Conservation (phyloP, 2,113 vertebrate genomes). For the Prolemur simus region DNA sequence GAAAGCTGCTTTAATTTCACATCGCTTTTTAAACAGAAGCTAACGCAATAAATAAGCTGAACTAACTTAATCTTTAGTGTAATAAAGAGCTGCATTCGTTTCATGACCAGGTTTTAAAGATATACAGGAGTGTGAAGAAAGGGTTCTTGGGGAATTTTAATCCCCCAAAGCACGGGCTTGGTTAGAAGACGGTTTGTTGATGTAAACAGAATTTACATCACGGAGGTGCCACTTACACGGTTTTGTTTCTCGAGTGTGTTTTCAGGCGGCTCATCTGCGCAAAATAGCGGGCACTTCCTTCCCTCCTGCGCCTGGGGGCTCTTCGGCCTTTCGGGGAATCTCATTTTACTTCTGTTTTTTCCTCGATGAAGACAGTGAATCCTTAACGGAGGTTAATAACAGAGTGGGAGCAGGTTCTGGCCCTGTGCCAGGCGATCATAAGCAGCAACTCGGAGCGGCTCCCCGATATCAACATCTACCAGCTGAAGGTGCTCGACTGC, state of each 20-base stretch:
- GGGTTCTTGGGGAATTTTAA: background rate
- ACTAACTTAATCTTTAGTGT: background rate
- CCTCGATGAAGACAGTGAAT: conserved; percentile 57
- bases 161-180: background rate
- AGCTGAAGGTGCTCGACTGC: conserved; percentile 91
- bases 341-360: conserved; percentile 59
- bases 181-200: conserved; percentile 50
- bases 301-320: conserved; percentile 34
- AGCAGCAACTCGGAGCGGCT: conserved; percentile 73
- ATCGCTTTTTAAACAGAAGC: background rate
- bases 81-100: background rate
- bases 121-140: background rate
- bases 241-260: conserved; percentile 64
- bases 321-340: conserved; percentile 25
- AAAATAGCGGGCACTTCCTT: conserved; percentile 8
- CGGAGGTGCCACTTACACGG: conserved; percentile 25
- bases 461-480: conserved; percentile 93
- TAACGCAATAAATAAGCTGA: background rate
- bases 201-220: conserved; percentile 54
- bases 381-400: conserved; percentile 83
- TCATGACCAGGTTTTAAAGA: background rate
- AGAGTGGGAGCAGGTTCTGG: conserved; percentile 89
- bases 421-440: conserved; percentile 84
- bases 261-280: conserved; percentile 57
- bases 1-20: background rate